Evolutionary conservation across 2,797 vertebrate species (phyloP).

Genomic region (Amblyopsis hoosieri): DNA sequence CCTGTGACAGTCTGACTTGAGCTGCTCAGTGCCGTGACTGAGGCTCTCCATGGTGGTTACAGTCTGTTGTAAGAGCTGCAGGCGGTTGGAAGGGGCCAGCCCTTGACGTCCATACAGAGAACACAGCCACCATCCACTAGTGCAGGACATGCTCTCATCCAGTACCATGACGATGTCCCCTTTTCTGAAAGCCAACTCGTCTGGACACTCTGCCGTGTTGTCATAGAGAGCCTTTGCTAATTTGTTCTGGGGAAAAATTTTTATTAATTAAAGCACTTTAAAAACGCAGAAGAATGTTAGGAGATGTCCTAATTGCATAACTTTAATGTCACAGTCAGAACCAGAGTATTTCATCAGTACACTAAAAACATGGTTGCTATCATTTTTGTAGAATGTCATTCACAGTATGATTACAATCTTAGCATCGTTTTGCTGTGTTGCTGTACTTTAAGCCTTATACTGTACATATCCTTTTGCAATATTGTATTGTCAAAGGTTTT

Average conservation of each 20-base stretch:
- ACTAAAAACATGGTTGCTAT: too few species aligned
- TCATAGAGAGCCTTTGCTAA: slow-evolving; percentile 92
- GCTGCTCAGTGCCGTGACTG: slow-evolving; percentile 5
- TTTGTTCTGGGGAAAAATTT: slow-evolving; percentile 73
- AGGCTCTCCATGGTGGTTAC: slow-evolving; percentile 7
- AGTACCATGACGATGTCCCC: slow-evolving; percentile 90
- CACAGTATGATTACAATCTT: neutral
- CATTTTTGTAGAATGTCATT: too few species aligned
- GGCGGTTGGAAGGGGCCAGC: slow-evolving; percentile 92
- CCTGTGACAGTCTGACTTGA: neutral
- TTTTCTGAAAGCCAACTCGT: slow-evolving; percentile 89
- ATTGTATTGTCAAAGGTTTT: slow-evolving; percentile 4
- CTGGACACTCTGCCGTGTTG: slow-evolving; percentile 88
- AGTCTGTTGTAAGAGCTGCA: slow-evolving; percentile 74
- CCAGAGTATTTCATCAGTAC: neutral
- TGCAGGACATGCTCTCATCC: slow-evolving; percentile 79
- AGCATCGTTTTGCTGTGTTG: slow-evolving; percentile 29
- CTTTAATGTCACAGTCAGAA: neutral
- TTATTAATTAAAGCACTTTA: slow-evolving; percentile 20
- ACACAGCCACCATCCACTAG: slow-evolving; percentile 93
- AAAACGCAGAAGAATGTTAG: neutral
- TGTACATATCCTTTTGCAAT: slow-evolving; percentile 38
- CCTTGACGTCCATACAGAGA: slow-evolving; percentile 85
- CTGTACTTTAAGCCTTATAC: slow-evolving; percentile 3
- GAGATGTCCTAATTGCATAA: neutral